Evolutionary conservation across 1,140 invertebrate genomes (phyloP).

Genomic region (Rhagoletis pomonella): DNA sequence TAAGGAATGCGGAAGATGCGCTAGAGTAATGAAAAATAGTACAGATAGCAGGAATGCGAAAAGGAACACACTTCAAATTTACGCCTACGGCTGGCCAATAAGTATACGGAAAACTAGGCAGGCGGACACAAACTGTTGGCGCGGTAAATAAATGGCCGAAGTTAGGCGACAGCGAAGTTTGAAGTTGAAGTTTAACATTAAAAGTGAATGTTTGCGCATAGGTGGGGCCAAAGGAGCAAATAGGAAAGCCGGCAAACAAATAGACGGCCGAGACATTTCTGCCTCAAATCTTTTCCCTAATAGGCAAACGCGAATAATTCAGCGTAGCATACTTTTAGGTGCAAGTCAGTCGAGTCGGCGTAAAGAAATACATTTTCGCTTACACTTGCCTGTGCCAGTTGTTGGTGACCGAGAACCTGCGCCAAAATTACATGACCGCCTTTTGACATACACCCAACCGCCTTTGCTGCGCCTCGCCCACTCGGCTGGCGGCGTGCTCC

Average conservation of each 20-base stretch:
- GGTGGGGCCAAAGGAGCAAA: background rate
- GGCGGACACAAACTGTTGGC: background rate
- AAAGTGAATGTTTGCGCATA: background rate
- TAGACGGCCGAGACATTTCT: background rate
- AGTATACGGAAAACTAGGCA: background rate
- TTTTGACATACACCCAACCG: background rate
- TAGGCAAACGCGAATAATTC: background rate
- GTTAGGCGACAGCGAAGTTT: background rate
- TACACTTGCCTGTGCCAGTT: background rate
- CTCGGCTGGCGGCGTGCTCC: too few species aligned
- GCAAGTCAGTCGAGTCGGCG: too few species aligned
- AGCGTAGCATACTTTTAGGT: slow-evolving; percentile 8
- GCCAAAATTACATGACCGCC: background rate
- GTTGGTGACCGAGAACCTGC: background rate
- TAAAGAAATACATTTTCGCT: too few species aligned
- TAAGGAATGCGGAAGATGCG: background rate
- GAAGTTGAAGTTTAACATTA: slow-evolving; percentile 1
- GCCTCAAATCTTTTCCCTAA: background rate
- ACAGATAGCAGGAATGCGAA: background rate
- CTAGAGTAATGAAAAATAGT: background rate
- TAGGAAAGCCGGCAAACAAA: too few species aligned
- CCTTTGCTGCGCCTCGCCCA: too few species aligned
- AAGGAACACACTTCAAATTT: slow-evolving; percentile 1
- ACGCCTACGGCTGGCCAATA: background rate
- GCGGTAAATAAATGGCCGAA: background rate